phyloP scores from a whole-genome alignment of 2,113 vertebrate species.

The Gasterosteus aculeatus region DNA sequence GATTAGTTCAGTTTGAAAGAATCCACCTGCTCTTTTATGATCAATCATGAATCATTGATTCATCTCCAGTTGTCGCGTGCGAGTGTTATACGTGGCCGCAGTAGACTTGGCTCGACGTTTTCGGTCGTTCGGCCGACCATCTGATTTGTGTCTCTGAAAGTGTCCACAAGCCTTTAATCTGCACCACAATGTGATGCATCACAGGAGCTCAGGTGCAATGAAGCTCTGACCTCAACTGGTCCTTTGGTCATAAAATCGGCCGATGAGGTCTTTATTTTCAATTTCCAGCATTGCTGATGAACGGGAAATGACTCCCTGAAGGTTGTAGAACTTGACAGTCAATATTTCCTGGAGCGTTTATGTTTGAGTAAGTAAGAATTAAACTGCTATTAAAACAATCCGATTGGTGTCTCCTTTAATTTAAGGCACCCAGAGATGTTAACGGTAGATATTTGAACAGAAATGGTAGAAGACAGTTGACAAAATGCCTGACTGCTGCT shows the following conservation, averaged over 20 bases:
- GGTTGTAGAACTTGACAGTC: background rate
- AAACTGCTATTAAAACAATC: background rate
- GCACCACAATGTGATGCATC: conserved; percentile 3
- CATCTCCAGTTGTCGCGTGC: background rate
- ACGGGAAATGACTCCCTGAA: background rate
- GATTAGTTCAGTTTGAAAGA: background rate
- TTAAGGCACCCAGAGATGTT: background rate
- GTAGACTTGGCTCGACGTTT: background rate
- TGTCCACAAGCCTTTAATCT: conserved; percentile 7
- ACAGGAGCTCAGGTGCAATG: conserved; percentile 14
- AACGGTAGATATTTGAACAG: background rate
- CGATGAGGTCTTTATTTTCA: background rate
- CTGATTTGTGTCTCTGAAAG: background rate
- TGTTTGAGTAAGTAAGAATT: background rate
- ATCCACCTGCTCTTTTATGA: background rate
- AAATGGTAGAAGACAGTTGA: background rate
- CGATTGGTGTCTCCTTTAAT: background rate
- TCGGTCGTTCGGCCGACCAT: background rate
- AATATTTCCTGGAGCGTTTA: background rate
- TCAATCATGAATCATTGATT: background rate
- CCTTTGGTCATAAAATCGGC: background rate
- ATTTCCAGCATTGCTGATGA: background rate
- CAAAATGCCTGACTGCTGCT: background rate
- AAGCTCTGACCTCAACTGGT: conserved; percentile 3
- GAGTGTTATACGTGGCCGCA: background rate